phyloP scores from a whole-genome alignment of 2,888 invertebrate species.

The Scaptomyza polygonia region DNA sequence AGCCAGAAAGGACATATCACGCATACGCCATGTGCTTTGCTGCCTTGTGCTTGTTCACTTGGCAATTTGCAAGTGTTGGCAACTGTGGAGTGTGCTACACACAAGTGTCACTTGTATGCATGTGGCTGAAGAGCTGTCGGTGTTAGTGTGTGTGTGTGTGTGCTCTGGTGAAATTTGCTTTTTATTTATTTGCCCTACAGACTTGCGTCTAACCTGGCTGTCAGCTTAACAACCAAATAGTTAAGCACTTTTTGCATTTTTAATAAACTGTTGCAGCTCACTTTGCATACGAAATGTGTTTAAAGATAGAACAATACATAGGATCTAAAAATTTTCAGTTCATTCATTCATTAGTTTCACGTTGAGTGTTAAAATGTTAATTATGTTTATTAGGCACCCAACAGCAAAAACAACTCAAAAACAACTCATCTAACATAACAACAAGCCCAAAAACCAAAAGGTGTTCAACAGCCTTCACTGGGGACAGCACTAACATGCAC shows the following conservation, averaged over 20 bases:
- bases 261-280: conserved; percentile 68
- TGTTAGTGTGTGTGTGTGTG: conserved; percentile 21
- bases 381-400: conserved; percentile 74
- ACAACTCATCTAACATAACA: conserved; percentile 17
- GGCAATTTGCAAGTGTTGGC: conserved; percentile 77
- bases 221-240: conserved; percentile 65
- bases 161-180: conserved; percentile 48
- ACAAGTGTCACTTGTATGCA: conserved; percentile 77
- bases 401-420: conserved; percentile 53
- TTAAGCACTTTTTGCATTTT: conserved; percentile 76
- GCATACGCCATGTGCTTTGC: conserved; percentile 50
- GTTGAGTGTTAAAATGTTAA: conserved; percentile 76
- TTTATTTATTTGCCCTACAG: conserved; percentile 76
- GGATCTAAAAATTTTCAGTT: conserved; percentile 41
- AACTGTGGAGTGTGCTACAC: conserved; percentile 69
- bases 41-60: conserved; percentile 65
- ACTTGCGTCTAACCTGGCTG: conserved; percentile 53
- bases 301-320: background rate
- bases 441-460: background rate
- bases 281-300: conserved; percentile 66
- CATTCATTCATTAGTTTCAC: conserved; percentile 72
- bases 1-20: conserved; percentile 42
- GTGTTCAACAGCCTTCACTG: background rate
- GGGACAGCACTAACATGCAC: conserved; percentile 1
- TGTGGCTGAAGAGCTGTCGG: conserved; percentile 44